Percentiles rank a stretch among this genome's conserved stretches.
phyloP scores from a whole-genome alignment of 2,113 vertebrate species.

The Rhipidura dahli region DNA sequence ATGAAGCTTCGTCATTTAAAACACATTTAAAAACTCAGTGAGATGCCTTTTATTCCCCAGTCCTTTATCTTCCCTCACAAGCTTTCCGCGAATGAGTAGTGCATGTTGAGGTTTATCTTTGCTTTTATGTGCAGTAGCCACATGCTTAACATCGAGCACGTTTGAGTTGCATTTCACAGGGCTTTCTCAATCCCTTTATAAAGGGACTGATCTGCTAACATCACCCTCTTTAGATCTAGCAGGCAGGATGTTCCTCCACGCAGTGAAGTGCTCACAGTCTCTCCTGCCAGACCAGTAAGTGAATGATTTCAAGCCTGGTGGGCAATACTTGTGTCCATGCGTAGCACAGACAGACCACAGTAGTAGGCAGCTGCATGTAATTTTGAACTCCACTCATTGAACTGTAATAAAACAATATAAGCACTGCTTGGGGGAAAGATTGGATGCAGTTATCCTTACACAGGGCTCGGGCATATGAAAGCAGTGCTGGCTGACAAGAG shows the following conservation, averaged over 20 bases:
- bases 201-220: conserved; percentile 81
- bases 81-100: conserved; percentile 69
- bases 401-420: conserved; percentile 92
- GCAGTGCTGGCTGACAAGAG: conserved; percentile 82
- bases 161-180: conserved; percentile 77
- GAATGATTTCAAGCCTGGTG: conserved; percentile 84
- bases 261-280: conserved; percentile 70
- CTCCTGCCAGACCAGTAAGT: conserved; percentile 75
- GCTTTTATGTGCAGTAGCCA: conserved; percentile 78
- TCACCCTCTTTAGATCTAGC: conserved; percentile 76
- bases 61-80: conserved; percentile 76
- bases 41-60: conserved; percentile 69
- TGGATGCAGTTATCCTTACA: conserved; percentile 81
- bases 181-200: conserved; percentile 78
- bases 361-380: conserved; percentile 85
- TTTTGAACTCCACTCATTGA: conserved; percentile 88
- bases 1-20: conserved; percentile 72
- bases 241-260: conserved; percentile 75
- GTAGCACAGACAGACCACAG: conserved; percentile 77
- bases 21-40: conserved; percentile 71
- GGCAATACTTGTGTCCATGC: conserved; percentile 78
- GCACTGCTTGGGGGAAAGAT: conserved; percentile 82
- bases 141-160: conserved; percentile 75
- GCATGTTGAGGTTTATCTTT: conserved; percentile 78
- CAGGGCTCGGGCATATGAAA: conserved; percentile 79